Base-by-base conservation (phyloP, 2,888 invertebrate genomes). In the Brenthis daphne region DNA sequence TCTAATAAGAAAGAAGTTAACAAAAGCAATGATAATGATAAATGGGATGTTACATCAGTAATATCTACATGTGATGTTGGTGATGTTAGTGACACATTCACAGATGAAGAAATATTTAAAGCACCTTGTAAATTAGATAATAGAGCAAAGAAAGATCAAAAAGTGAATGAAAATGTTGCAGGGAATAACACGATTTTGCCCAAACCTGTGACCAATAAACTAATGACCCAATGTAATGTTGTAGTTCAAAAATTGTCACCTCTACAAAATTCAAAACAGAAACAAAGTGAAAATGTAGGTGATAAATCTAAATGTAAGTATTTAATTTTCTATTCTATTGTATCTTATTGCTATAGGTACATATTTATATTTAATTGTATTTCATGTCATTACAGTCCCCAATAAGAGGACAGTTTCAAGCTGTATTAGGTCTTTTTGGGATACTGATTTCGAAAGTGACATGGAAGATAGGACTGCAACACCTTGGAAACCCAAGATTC, bases 31-130 rank as follows among this genome's bases (percentile, higher is more conserved):
- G 79, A 76, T 61, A 76, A 80, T 58, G 79, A 82, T 53, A 87
- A 85, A 72, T 89, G 86, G 86, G 89, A 91, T 78, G 76, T 87
- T 2, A 79, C 83, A 66, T 84, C 87, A 64, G 77, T 86, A 56
- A 81, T 89, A 76, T 81, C 86, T 37, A 81, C 77, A 67, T 83
- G 82, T 69, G 82, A 86, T 55, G 79, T 81, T 72, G 81, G 83
- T 57, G 77, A 86, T 76, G 77, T 75, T 12, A 90, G 90, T 79
- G 89, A 90, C 63, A 90, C 90, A 65, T 92, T 78, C 69, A 90
- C 92, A 60, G 92, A 92, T 83, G 91, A 92, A 74, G 90, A 91
- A 76, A 85, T 86, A 78, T 85, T 89, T 75, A 73, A 76, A 70
- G 67, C 63, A 20, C 70, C 57, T 50, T 50, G 1, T 50, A 60